Evolutionary conservation across 2,797 vertebrate species (phyloP).

Genomic region (Adelosebastes latens): DNA sequence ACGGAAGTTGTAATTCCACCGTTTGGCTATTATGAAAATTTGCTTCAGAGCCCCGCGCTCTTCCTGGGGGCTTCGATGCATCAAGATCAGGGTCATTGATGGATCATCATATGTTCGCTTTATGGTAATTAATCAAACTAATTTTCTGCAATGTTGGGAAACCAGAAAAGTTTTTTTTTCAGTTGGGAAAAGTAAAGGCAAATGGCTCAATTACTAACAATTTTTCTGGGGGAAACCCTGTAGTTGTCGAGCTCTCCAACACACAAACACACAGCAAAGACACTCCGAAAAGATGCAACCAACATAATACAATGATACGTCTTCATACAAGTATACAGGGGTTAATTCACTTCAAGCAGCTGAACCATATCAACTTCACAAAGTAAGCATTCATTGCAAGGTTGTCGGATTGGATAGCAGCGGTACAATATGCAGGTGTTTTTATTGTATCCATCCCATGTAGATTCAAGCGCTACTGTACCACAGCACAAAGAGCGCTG

Average conservation of each 20-base stretch:
- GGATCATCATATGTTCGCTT: not conserved
- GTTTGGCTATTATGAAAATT: too few species aligned
- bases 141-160: not conserved
- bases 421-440: not conserved
- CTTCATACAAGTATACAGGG: not conserved
- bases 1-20: too few species aligned
- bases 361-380: not conserved
- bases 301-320: too few species aligned
- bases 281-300: not conserved
- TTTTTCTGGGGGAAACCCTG: slow-evolving; percentile 5
- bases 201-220: not conserved
- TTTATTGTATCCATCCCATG: not conserved
- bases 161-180: not conserved
- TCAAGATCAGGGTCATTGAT: not conserved
- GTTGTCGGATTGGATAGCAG: not conserved
- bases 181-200: not conserved
- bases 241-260: not conserved
- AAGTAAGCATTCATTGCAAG: not conserved
- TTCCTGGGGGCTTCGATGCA: not conserved
- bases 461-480: not conserved
- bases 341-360: not conserved
- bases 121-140: not conserved
- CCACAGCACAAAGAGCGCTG: not conserved
- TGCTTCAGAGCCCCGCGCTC: too few species aligned
- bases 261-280: not conserved